phyloP scores from a whole-genome alignment of 2,797 vertebrate species.

The Simalia tracyae region DNA sequence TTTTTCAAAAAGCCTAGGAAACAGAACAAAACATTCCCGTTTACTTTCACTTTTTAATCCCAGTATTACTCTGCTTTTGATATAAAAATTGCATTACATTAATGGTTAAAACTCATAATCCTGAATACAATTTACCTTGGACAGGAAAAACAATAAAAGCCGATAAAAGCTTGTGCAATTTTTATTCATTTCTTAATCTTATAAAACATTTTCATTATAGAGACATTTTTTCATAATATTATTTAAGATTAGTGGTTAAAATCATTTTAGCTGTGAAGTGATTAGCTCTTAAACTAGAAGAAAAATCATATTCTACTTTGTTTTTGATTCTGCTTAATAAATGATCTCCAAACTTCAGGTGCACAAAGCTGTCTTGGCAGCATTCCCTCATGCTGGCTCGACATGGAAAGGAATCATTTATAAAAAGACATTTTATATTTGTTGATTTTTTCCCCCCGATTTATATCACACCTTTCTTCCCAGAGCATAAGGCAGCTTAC shows the following conservation, averaged over 20 bases:
- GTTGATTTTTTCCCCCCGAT: neutral
- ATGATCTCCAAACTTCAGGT: neutral
- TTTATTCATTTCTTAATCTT: constrained; percentile 65
- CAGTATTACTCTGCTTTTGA: constrained; percentile 46
- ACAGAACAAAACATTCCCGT: fast-evolving
- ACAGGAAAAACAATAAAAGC: constrained; percentile 63
- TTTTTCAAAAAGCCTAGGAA: neutral
- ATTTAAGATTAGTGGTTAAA: constrained; percentile 59
- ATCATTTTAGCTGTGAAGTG: constrained; percentile 35
- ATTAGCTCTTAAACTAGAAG: constrained; percentile 37
- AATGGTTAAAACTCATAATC: constrained; percentile 56
- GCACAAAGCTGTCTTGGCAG: neutral
- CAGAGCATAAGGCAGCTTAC: neutral
- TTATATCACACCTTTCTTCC: neutral
- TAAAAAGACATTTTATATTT: neutral
- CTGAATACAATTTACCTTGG: constrained; percentile 52
- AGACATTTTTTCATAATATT: constrained; percentile 68
- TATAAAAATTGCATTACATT: constrained; percentile 53
- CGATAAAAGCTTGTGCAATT: constrained; percentile 63
- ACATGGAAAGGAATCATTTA: neutral
- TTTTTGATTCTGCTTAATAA: constrained; percentile 6
- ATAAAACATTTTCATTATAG: constrained; percentile 64
- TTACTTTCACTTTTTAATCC: constrained; percentile 33
- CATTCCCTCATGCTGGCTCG: neutral
- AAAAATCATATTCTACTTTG: neutral